These are phyloP conservation scores for Agapornis roseicollis DNA, from an alignment of 2,113 vertebrate species.

Conservation along the genomic window DNA sequence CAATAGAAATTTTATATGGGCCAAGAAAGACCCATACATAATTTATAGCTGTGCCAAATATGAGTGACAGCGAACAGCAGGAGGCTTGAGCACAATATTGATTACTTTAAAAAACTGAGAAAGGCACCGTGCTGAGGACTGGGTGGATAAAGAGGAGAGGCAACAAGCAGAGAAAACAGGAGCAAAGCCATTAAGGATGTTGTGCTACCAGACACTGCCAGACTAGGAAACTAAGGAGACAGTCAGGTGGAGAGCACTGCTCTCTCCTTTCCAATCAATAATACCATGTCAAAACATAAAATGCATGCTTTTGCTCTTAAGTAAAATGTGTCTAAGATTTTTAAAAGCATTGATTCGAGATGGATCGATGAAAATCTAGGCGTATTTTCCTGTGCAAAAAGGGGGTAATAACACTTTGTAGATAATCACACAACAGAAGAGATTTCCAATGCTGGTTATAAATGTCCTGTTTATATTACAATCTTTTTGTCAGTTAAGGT, in stretches of 20 bases:
- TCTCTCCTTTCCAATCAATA: constrained; percentile 84
- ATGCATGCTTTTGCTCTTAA: constrained; percentile 98
- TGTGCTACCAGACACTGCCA: constrained; percentile 84
- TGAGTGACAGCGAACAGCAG: constrained; percentile 89
- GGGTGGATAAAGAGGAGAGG: constrained; percentile 70
- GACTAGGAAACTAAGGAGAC: constrained; percentile 65
- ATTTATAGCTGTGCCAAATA: constrained; percentile 89
- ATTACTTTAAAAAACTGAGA: constrained; percentile 86
- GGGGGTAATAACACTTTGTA: constrained; percentile 87
- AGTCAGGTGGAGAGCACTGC: constrained; percentile 71
- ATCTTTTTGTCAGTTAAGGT: constrained; percentile 67
- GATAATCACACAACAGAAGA: constrained; percentile 79
- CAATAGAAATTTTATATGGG: constrained; percentile 92
- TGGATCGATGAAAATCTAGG: constrained; percentile 91
- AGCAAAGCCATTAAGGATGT: constrained; percentile 94
- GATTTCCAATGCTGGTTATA: constrained; percentile 59
- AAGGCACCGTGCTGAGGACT: constrained; percentile 75
- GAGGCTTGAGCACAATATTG: constrained; percentile 84
- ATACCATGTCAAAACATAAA: constrained; percentile 95
- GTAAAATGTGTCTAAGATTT: constrained; percentile 96
- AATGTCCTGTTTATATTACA: constrained; percentile 73
- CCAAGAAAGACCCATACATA: constrained; percentile 89
- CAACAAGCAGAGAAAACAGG: constrained; percentile 76
- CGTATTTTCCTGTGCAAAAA: constrained; percentile 86
- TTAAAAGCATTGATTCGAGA: constrained; percentile 97